A percentile compares a stretch with the other conserved stretches of the same genome.
Conservation (phyloP, 2,888 invertebrate genomes). For the Scaptomyza flava region DNA sequence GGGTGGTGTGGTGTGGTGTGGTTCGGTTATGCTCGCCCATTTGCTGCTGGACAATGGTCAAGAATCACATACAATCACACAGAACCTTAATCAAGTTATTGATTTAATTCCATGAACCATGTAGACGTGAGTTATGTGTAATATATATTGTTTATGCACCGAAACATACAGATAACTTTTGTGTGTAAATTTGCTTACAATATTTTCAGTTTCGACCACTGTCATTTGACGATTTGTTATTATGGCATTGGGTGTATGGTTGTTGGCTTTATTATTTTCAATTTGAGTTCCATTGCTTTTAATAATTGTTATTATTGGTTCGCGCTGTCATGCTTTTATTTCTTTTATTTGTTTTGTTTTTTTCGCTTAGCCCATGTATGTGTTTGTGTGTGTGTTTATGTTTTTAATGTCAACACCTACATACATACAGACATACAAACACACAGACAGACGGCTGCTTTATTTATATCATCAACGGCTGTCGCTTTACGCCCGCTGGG, state of each 20-base stretch:
- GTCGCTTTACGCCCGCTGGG: constrained; percentile 28
- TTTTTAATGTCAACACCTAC: constrained; percentile 72
- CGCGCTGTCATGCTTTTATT: constrained; percentile 20
- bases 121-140: background rate
- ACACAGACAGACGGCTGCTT: constrained; percentile 2
- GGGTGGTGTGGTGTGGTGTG: constrained; percentile 9
- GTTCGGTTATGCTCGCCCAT: background rate
- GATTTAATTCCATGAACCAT: background rate
- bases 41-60: constrained; percentile 48
- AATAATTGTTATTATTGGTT: constrained; percentile 72
- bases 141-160: background rate
- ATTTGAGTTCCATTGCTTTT: constrained; percentile 73
- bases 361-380: constrained; percentile 18
- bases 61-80: constrained; percentile 31
- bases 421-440: constrained; percentile 4
- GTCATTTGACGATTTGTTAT: constrained; percentile 31
- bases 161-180: background rate
- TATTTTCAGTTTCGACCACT: constrained; percentile 17
- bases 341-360: constrained; percentile 30
- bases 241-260: constrained; percentile 17
- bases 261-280: constrained; percentile 69
- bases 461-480: constrained; percentile 45
- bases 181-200: no score
- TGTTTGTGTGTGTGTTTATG: constrained; percentile 13
- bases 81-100: constrained; percentile 16